These are phyloP conservation scores for Gonioctena quinquepunctata DNA, from an alignment of 1,140 invertebrate genomes.

Conservation along the genomic window DNA sequence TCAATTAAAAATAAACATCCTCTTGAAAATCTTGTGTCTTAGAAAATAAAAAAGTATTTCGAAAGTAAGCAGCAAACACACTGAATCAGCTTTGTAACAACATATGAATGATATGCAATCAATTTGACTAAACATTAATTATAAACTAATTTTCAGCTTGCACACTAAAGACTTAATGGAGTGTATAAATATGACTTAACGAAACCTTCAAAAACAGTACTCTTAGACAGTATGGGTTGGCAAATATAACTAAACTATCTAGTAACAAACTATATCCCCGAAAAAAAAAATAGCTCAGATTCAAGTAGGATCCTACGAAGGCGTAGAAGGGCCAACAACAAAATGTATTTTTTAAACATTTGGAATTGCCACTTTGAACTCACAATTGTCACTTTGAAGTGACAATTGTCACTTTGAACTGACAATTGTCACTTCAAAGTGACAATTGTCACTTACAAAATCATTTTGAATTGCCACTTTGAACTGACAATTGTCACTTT, in stretches of 20 bases:
- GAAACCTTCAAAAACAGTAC: not conserved
- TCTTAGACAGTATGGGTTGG: not conserved
- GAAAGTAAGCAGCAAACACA: not conserved
- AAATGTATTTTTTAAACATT: not conserved
- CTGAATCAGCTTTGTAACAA: not conserved
- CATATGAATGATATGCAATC: constrained; percentile 3
- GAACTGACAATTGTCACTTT: no score
- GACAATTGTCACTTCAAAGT: no score
- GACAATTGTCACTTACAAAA: no score
- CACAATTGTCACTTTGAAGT: not conserved
- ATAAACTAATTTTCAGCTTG: not conserved
- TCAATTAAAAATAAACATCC: not conserved
- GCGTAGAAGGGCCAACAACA: no score
- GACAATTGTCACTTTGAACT: not conserved
- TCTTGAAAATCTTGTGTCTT: not conserved
- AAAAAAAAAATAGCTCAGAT: not conserved
- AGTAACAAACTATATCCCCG: not conserved
- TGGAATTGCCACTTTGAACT: not conserved
- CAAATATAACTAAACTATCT: not conserved
- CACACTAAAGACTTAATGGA: not conserved
- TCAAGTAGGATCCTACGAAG: not conserved
- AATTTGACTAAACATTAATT: constrained; percentile 10
- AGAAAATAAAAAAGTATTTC: not conserved
- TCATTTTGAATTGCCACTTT: no score
- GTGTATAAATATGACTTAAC: not conserved